Conservation (phyloP, 23 tunicate species). For the Styela clava region DNA sequence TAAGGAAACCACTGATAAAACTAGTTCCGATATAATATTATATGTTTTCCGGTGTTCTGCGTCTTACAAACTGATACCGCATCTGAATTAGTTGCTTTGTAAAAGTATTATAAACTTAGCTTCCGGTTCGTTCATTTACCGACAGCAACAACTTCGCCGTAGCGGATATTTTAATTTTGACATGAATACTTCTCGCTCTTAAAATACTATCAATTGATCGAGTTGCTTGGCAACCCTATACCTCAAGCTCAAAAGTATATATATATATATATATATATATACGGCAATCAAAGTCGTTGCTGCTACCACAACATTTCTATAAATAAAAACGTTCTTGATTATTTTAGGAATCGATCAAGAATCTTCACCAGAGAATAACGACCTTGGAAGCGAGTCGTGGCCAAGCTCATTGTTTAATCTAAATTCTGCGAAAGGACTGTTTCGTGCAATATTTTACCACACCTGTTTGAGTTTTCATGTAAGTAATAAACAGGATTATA, state of each 20-base stretch:
- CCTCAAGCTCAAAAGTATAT: too few relatives aligned
- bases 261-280: too few relatives aligned
- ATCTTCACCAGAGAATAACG: slow-evolving; percentile 20
- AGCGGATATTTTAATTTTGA: background rate
- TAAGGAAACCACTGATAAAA: too few relatives aligned
- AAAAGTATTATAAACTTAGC: background rate
- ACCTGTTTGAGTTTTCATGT: slow-evolving; percentile 91
- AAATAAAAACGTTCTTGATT: background rate
- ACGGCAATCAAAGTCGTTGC: too few relatives aligned
- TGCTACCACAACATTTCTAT: too few relatives aligned
- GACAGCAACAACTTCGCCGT: background rate
- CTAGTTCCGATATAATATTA: too few relatives aligned
- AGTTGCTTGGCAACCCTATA: too few relatives aligned
- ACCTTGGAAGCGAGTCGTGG: background rate
- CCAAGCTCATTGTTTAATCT: slow-evolving; percentile 37
- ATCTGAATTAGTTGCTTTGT: too few relatives aligned
- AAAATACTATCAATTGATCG: too few relatives aligned
- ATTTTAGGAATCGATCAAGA: background rate
- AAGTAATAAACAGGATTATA: slow-evolving; percentile 16
- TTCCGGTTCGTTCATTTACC: background rate
- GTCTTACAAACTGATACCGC: too few relatives aligned
- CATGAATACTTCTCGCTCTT: too few relatives aligned
- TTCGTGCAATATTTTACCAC: slow-evolving; percentile 81
- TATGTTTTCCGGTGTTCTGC: too few relatives aligned
- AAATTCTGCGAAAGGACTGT: slow-evolving; percentile 81